Base-by-base conservation (phyloP, 53 echinoderm and acorn worm genomes). In the Echinometra lucunter region DNA sequence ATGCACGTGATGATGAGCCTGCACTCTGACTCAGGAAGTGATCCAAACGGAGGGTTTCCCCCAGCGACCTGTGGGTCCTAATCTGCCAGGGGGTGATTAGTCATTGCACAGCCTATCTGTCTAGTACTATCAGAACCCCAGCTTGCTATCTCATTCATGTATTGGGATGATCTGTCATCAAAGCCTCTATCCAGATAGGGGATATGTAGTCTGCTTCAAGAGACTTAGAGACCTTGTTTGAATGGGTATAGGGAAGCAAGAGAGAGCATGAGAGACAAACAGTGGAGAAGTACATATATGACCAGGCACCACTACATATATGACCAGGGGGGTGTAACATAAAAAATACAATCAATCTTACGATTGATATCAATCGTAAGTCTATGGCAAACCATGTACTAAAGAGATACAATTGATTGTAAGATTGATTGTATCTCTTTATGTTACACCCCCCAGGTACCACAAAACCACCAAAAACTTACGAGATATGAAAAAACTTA, bases 31-130 rank as follows among this genome's bases (percentile, higher is more conserved):
- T 55, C 89, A 89, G 89, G 89, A 89, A 89, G 89, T 56, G 49
- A 89, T 35, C 89, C 53, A 56, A 56, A 53, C 89, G 23, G 89
- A 89, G 89, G 89, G 89, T 56, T 89, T 89, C 89, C 89, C 89
- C 89, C 89, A 89, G 49, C 57, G 89, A 37, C 89, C 89, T 13
- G 16, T 49, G 45, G 83, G 35, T 89, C 89, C 57, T 56, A 18
- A 28, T 17, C 3, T 55, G 89, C 89, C 89, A 89, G 57, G 89
- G 89, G 89, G n/a, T 89, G 57, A 89, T 89, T 89, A 89, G 89
- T 89, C 89, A 89, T 32, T 32, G 45, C 56, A 25, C 89, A 57
- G 83, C 42, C 83, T 82, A 23, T 69, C 10, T 32, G 30, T 1
- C 69, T 32, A 12, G 12, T 28, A 69, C 32, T 7, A 69, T 32